Evolutionary conservation across 1,140 invertebrate genomes (phyloP), one percentile per base, ranked within the genome.

Genomic region (Scaptomyza pallida): DNA sequence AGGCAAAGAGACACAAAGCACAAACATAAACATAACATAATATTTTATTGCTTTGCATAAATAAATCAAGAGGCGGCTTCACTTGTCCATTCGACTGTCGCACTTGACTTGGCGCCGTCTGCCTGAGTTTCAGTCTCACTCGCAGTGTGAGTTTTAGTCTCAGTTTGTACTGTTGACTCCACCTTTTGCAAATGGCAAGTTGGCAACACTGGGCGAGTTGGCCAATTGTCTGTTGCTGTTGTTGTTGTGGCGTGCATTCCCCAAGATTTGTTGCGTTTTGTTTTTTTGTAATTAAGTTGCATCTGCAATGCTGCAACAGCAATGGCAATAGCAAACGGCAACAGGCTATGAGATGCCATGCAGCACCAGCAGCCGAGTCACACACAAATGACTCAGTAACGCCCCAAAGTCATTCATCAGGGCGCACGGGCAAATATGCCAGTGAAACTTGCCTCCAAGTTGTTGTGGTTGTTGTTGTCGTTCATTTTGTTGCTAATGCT

Each of bases 31-130:
- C 9, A 81, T 62, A 75, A 85, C 80, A 78, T 88, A 77, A 88
- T 86, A 88, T 86, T 88, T 85, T 86, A 75, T 77, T 59, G 81
- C 59, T 78, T 63, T 77, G 82, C 81, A 78, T 86, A 81, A 86
- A 86, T 86, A 86, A 86, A 86, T 86, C 81, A 85, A 68, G 45
- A 57, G 54, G 62, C 63, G 68, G 56, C 45, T 61, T 61, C 69
- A 68, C 72, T 69, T 71, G 74, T 78, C 75, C 69, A 65, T 64
- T 45, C 51, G 51, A 62, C 64, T 10, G 48, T 69, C 55, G 76
- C 70, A 73, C 44, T 65, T 69, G 43, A 40, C 54, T n/a, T 86
- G 80, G 80, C 80, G 80, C 80, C 80, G 75, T 65, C 64, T 77
- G 35, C 57, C 55, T n/a, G 33, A 41, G 35, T 50, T 30, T 19